Evolutionary conservation across 2,113 vertebrate species (phyloP).

Genomic region (Lepisosteus oculatus): DNA sequence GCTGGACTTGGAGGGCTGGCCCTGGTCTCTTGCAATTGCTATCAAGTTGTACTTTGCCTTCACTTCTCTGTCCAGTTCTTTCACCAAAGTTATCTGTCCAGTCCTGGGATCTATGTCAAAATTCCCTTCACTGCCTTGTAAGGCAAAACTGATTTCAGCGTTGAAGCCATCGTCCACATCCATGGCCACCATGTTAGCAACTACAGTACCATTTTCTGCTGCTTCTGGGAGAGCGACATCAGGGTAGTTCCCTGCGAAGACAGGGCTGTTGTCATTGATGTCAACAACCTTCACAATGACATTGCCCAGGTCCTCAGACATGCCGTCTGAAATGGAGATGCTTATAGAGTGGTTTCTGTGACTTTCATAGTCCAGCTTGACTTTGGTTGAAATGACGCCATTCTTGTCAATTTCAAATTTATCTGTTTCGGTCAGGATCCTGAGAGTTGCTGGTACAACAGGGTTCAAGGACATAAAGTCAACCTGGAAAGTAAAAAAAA

Average conservation of each 20-base stretch:
- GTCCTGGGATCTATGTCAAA: conserved; percentile 52
- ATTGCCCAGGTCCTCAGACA: conserved; percentile 31
- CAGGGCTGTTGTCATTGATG: conserved; percentile 68
- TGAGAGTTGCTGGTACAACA: conserved; percentile 31
- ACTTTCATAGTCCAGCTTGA: conserved; percentile 60
- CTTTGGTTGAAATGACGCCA: conserved; percentile 51
- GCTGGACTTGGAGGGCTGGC: conserved; percentile 48
- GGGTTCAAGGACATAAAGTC: conserved; percentile 40
- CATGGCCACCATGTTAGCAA: conserved; percentile 33
- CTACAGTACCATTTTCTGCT: background rate
- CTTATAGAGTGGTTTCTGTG: conserved; percentile 49
- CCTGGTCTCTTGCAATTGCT: conserved; percentile 66
- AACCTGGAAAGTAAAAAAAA: conserved; percentile 42
- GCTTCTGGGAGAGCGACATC: conserved; percentile 41
- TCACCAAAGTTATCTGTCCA: conserved; percentile 50
- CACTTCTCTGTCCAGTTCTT: conserved; percentile 60
- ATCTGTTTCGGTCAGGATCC: conserved; percentile 41
- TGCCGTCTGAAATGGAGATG: conserved; percentile 63
- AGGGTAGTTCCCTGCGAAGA: conserved; percentile 38
- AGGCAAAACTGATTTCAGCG: conserved; percentile 56
- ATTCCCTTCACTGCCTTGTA: conserved; percentile 59
- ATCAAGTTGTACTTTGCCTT: conserved; percentile 48
- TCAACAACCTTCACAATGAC: conserved; percentile 61
- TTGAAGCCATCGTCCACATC: conserved; percentile 66
- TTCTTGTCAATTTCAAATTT: conserved; percentile 48